Conservation (phyloP, 2,113 vertebrate species). For the Chascanopsetta lugubris region DNA sequence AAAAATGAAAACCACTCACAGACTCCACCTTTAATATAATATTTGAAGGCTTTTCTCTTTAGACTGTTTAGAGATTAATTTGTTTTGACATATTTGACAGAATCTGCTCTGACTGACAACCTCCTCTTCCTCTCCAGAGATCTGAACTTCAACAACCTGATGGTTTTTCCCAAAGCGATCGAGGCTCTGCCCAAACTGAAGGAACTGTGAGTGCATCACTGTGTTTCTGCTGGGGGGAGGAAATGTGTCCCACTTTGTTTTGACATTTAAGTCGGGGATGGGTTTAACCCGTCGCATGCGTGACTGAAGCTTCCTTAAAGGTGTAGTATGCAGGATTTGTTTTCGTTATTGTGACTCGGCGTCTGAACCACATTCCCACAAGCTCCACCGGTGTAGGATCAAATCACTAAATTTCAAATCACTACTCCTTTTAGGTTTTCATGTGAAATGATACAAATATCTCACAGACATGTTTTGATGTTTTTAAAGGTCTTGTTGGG, state of each 20-base stretch:
- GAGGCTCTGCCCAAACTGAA: conserved; percentile 92
- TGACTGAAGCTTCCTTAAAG: too few species aligned
- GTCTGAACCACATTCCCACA: too few species aligned
- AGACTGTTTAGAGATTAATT: background rate
- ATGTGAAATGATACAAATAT: background rate
- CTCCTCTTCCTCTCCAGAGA: conserved; percentile 81
- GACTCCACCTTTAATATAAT: too few species aligned
- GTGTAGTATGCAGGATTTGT: too few species aligned
- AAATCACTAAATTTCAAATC: too few species aligned
- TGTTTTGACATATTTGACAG: background rate
- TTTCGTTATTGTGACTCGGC: too few species aligned
- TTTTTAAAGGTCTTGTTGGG: too few species aligned
- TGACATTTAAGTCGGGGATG: background rate
- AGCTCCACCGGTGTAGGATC: too few species aligned
- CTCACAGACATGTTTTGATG: background rate
- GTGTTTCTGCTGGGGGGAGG: background rate
- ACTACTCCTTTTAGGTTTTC: too few species aligned
- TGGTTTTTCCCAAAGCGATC: conserved; percentile 92
- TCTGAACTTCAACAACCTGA: conserved; percentile 96
- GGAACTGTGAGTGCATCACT: conserved; percentile 90
- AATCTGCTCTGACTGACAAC: conserved; percentile 9
- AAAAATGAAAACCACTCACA: background rate
- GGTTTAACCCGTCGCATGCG: background rate
- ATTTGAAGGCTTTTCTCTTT: background rate
- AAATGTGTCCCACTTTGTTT: conserved; percentile 1